These are phyloP conservation scores for Trissolcus basalis DNA, from an alignment of 1,140 invertebrate species.

Conservation along the genomic window DNA sequence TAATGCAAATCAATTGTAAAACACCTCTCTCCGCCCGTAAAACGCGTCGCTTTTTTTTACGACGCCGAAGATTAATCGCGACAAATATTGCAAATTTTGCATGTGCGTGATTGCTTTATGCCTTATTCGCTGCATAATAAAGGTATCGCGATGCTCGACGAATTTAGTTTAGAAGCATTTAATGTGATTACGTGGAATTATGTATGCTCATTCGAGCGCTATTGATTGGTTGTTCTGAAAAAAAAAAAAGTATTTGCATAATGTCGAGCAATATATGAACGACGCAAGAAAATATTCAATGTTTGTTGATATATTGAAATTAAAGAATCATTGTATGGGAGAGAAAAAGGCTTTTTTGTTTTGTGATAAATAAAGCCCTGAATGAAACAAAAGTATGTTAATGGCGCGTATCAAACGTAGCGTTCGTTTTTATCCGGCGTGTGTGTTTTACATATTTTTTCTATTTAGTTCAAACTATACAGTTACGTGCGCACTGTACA, in stretches of 20 bases:
- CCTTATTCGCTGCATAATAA: constrained; percentile 15
- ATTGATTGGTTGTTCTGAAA: constrained; percentile 32
- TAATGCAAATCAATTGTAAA: constrained; percentile 37
- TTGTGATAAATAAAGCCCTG: too few relatives aligned
- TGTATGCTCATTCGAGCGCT: constrained; percentile 8
- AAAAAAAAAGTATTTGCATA: constrained; percentile 20
- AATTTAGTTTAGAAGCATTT: constrained; percentile 18
- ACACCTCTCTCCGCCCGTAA: constrained; percentile 5
- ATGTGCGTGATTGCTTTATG: constrained; percentile 10
- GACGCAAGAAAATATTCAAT: constrained; percentile 4
- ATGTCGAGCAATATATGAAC: not conserved
- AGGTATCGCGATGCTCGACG: constrained; percentile 8
- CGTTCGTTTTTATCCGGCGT: too few relatives aligned
- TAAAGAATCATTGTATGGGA: too few relatives aligned
- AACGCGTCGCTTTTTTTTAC: constrained; percentile 19
- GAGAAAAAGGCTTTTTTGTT: too few relatives aligned
- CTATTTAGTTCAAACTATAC: too few relatives aligned
- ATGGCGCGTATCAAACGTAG: too few relatives aligned
- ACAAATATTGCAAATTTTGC: constrained; percentile 19
- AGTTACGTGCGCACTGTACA: too few relatives aligned
- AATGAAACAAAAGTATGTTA: too few relatives aligned
- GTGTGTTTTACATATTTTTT: too few relatives aligned
- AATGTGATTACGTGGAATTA: constrained; percentile 29
- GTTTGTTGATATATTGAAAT: too few relatives aligned
- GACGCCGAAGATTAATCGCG: constrained; percentile 18